These are phyloP conservation scores for Amblyjoppa fuscipennis DNA, from an alignment of 2,888 invertebrate species.

Conservation along the genomic window DNA sequence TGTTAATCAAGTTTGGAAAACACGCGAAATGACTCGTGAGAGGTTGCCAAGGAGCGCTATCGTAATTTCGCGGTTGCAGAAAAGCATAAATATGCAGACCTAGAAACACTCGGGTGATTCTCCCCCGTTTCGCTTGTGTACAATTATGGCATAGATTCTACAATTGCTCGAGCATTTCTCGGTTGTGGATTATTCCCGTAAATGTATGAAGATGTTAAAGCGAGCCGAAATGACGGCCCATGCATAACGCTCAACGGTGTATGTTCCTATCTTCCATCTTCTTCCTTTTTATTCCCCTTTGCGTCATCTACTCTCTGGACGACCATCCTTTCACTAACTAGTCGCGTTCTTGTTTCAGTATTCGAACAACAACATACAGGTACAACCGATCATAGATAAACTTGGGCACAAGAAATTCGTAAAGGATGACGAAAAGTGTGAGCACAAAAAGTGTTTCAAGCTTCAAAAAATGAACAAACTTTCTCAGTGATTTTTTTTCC, in stretches of 20 bases:
- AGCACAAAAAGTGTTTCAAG: background rate
- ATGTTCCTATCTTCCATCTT: conserved; percentile 59
- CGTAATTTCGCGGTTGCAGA: conserved; percentile 77
- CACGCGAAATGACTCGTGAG: conserved; percentile 72
- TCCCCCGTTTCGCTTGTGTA: background rate
- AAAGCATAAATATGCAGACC: conserved; percentile 50
- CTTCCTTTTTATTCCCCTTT: background rate
- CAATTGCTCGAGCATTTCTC: conserved; percentile 43
- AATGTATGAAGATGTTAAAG: conserved; percentile 75
- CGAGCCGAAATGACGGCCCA: conserved; percentile 78
- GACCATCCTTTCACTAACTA: conserved; percentile 21
- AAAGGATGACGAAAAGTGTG: background rate
- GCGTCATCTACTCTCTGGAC: conserved; percentile 10
- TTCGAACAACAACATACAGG: conserved; percentile 32
- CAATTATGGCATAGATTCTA: conserved; percentile 52
- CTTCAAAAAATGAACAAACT: background rate
- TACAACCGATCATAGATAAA: background rate
- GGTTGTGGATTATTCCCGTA: conserved; percentile 59
- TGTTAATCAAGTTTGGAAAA: conserved; percentile 81
- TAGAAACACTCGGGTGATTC: conserved; percentile 30
- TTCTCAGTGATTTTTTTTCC: background rate
- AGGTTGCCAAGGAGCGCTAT: conserved; percentile 26
- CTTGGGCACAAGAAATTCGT: background rate
- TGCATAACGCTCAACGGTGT: conserved; percentile 73
- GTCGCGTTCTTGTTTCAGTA: conserved; percentile 19